Evolutionary conservation across 2,113 vertebrate species (phyloP).

Genomic region (Ochotona princeps): DNA sequence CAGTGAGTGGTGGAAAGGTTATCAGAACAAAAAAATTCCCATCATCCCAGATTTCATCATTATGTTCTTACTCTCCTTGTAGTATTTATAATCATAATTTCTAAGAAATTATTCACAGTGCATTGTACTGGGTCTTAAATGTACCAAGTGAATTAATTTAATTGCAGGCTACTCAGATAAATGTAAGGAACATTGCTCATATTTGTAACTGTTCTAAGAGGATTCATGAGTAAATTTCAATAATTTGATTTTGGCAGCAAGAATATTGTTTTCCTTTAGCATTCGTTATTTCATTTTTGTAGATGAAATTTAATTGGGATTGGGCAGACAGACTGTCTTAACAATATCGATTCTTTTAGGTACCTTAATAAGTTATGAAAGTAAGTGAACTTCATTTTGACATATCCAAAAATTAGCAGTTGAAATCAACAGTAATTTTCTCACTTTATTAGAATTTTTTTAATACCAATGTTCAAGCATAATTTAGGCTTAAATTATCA

Average conservation of each 20-base stretch:
- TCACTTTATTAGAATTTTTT: neutral
- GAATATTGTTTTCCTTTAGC: neutral
- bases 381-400: conserved; percentile 26
- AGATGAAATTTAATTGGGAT: conserved; percentile 14
- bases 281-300: conserved; percentile 42
- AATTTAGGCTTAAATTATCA: neutral
- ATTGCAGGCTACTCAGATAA: neutral
- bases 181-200: conserved; percentile 21
- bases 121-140: conserved; percentile 27
- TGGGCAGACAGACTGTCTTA: neutral
- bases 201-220: neutral
- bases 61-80: neutral
- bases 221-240: neutral
- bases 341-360: conserved; percentile 15
- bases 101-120: neutral
- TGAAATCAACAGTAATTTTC: neutral
- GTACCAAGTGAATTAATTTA: neutral
- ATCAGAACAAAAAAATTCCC: neutral
- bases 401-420: neutral
- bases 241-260: neutral
- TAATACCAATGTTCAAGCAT: neutral
- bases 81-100: conserved; percentile 43
- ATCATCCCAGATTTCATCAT: neutral
- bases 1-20: neutral
- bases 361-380: conserved; percentile 22